phyloP scores from a whole-genome alignment of 2,113 vertebrate species.

The Larimichthys polyactis region DNA sequence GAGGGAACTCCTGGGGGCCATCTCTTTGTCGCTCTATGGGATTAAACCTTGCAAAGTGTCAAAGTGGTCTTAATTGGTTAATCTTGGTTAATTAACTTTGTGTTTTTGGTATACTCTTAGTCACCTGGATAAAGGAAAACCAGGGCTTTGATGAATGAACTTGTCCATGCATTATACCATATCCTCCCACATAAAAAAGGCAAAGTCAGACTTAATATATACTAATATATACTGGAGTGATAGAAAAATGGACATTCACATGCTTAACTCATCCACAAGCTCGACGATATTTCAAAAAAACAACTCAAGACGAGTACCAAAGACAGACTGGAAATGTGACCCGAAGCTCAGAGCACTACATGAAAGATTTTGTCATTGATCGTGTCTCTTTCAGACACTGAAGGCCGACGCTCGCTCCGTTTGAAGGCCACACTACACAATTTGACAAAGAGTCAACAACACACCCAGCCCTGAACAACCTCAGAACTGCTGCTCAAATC shows the following conservation, averaged over 20 bases:
- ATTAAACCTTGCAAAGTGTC: no score
- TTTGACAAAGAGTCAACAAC: neutral
- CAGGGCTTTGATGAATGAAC: neutral
- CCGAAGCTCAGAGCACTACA: neutral
- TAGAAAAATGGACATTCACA: slow-evolving; percentile 10
- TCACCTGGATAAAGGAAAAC: neutral
- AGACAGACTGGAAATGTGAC: neutral
- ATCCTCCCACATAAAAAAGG: neutral
- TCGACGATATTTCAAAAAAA: neutral
- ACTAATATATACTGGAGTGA: neutral
- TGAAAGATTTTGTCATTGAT: neutral
- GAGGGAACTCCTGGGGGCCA: no score
- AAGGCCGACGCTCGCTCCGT: neutral
- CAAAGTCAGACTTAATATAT: neutral
- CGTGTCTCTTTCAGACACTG: neutral
- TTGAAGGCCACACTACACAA: neutral
- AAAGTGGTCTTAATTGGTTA: neutral
- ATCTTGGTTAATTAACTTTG: slow-evolving; percentile 3
- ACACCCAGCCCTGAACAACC: neutral
- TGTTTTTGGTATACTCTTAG: neutral
- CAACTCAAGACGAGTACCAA: neutral
- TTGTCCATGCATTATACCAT: neutral
- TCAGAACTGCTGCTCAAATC: neutral
- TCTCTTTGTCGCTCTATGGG: no score
- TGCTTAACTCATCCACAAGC: neutral